Evolutionary conservation across 2,888 invertebrate species (phyloP).

Genomic region (Campoplex capitator): DNA sequence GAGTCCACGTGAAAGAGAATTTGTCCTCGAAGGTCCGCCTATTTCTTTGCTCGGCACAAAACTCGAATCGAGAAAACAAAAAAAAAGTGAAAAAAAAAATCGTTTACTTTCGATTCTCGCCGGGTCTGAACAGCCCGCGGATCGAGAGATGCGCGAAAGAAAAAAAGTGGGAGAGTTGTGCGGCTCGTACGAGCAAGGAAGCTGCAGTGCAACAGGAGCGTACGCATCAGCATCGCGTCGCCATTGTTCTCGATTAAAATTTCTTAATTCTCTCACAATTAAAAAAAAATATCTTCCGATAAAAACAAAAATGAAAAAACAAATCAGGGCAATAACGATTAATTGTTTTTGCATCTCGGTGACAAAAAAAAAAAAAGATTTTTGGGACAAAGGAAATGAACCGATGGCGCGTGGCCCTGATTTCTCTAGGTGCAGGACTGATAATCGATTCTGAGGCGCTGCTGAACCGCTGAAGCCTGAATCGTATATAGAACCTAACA

Average conservation of each 20-base stretch:
- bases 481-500: constrained; percentile 26
- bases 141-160: constrained; percentile 8
- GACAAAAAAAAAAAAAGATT: neutral
- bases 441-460: constrained; percentile 31
- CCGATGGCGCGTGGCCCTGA: constrained; percentile 36
- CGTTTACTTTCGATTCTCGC: neutral
- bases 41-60: too few species aligned
- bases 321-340: too few species aligned
- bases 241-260: neutral
- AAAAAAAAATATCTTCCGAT: too few species aligned
- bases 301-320: too few species aligned
- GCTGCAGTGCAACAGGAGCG: neutral
- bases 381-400: neutral
- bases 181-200: neutral
- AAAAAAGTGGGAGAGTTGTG: neutral
- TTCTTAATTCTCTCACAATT: neutral
- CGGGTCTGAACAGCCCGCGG: neutral
- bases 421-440: constrained; percentile 55
- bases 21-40: neutral
- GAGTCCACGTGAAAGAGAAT: neutral
- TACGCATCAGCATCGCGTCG: neutral
- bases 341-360: neutral
- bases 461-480: constrained; percentile 16
- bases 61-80: neutral
- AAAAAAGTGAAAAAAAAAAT: neutral